phyloP scores from a whole-genome alignment of 2,797 vertebrate genomes.

The Nannoperca australis region DNA sequence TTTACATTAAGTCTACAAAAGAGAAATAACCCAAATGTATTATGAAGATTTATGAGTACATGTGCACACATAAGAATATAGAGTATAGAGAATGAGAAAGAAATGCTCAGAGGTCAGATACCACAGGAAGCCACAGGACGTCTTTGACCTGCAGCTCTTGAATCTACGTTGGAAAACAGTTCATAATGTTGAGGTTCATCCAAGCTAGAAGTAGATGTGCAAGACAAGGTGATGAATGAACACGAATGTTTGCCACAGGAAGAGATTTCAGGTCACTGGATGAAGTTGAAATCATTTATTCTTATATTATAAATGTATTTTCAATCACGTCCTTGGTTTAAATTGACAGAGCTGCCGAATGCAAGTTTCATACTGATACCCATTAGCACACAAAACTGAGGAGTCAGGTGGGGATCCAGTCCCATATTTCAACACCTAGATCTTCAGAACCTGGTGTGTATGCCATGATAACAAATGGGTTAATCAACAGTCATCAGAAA shows the following conservation, averaged over 20 bases:
- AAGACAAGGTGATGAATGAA: slow-evolving; percentile 13
- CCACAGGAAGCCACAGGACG: neutral
- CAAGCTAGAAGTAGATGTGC: slow-evolving; percentile 11
- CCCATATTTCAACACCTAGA: neutral
- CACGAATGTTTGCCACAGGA: neutral
- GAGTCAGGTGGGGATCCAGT: neutral
- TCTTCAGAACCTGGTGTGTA: neutral
- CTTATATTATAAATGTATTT: slow-evolving; percentile 24
- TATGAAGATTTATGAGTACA: neutral
- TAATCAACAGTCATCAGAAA: neutral
- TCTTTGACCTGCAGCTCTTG: neutral
- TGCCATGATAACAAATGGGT: neutral
- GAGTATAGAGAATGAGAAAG: neutral
- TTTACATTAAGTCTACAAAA: neutral
- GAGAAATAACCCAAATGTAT: neutral
- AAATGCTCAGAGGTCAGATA: neutral
- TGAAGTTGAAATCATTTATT: slow-evolving; percentile 31
- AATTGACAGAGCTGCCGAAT: slow-evolving; percentile 17
- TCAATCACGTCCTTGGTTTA: slow-evolving; percentile 10
- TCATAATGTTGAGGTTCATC: slow-evolving; percentile 12
- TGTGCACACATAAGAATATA: neutral
- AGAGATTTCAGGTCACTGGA: slow-evolving; percentile 11
- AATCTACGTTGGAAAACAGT: neutral
- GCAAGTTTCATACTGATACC: neutral
- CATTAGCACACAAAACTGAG: neutral